Evolutionary conservation across 1,140 invertebrate genomes (phyloP).

Genomic region (Chlorops oryzae): DNA sequence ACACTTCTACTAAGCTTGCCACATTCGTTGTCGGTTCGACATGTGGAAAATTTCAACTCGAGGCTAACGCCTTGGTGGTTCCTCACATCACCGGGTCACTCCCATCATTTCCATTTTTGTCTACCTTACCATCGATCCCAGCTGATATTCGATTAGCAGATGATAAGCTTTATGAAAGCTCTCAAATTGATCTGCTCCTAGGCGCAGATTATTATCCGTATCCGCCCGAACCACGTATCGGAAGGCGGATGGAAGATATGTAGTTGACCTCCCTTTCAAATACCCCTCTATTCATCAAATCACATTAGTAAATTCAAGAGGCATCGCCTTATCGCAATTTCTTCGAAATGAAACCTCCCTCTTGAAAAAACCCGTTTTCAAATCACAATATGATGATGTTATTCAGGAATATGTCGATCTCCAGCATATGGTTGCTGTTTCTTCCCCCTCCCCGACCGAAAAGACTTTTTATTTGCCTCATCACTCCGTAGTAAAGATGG

Average conservation of each 20-base stretch:
- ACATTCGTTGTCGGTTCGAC: too few species aligned
- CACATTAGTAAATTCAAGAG: too few species aligned
- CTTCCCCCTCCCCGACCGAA: neutral
- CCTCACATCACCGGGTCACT: neutral
- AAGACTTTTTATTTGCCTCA: neutral
- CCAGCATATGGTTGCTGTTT: conserved; percentile 1
- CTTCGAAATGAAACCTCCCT: neutral
- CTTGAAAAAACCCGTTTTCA: neutral
- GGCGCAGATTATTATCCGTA: neutral
- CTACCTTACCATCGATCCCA: neutral
- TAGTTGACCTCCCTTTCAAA: too few species aligned
- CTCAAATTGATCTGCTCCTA: neutral
- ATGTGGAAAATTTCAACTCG: too few species aligned
- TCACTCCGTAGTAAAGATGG: neutral
- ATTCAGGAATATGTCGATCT: neutral
- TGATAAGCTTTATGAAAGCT: neutral
- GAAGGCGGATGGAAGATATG: too few species aligned
- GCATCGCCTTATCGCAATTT: neutral
- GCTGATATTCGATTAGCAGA: neutral
- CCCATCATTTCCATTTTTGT: neutral
- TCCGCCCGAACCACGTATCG: too few species aligned
- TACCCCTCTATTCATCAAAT: too few species aligned
- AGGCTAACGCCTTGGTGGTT: neutral
- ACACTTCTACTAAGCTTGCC: too few species aligned
- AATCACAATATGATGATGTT: neutral